A percentile compares a stretch with the other conserved stretches of the same genome.
Conservation (phyloP, 2,888 invertebrate genomes). For the Xylocampa areola region DNA sequence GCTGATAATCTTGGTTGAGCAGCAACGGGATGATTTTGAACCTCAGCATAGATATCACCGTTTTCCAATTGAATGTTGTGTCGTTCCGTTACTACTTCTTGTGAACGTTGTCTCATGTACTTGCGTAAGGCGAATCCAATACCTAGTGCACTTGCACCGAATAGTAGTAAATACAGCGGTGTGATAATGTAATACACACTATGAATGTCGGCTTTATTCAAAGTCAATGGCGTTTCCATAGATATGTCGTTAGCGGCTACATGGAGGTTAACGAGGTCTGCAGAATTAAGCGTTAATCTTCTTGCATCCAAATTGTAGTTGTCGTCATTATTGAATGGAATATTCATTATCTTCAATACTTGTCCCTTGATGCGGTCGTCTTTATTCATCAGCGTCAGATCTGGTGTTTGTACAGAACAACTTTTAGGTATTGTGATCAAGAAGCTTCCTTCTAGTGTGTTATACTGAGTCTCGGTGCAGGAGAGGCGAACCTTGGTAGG, state of each 20-base stretch:
- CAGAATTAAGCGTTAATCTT: neutral
- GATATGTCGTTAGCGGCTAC: neutral
- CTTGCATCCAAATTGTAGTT: neutral
- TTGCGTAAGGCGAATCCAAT: no score
- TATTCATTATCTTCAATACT: constrained; percentile 1
- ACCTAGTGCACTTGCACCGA: no score
- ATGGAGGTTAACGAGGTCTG: constrained; percentile 5
- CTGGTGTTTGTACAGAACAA: neutral
- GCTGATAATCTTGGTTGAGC: no score
- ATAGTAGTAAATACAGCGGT: no score
- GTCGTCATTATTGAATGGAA: neutral
- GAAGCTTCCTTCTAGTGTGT: constrained; percentile 1
- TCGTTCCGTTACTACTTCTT: no score
- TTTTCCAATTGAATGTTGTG: no score
- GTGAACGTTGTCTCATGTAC: no score
- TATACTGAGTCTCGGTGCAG: neutral
- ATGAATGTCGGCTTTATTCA: neutral
- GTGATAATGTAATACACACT: neutral
- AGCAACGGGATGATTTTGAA: no score
- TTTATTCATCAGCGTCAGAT: neutral
- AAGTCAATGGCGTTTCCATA: constrained; percentile 1
- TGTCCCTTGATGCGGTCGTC: constrained; percentile 1
- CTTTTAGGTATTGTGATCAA: neutral
- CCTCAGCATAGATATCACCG: no score
- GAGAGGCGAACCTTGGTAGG: constrained; percentile 12